Evolutionary conservation across 2,888 invertebrate genomes (phyloP).

Genomic region (Athalia rosae): DNA sequence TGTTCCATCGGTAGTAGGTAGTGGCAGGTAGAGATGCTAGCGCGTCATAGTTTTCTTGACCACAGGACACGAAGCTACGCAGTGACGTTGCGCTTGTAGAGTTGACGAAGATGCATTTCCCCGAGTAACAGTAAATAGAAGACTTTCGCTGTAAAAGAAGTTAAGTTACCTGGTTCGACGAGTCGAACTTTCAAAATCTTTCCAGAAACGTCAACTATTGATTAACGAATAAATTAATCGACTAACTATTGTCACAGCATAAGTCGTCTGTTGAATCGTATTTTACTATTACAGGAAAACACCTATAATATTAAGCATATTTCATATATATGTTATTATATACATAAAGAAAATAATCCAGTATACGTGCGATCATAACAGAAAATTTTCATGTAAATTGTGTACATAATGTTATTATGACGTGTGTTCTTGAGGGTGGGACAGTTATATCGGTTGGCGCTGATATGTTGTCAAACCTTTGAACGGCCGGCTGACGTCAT

Average conservation of each 20-base stretch:
- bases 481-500: not conserved
- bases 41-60: conserved; percentile 24
- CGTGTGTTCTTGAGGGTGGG: conserved; percentile 13
- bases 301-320: conserved; percentile 11
- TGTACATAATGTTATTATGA: conserved; percentile 53
- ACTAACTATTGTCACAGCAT: conserved; percentile 1
- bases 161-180: not conserved
- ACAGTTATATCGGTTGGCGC: conserved; percentile 19
- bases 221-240: not conserved
- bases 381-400: conserved; percentile 55
- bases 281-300: not conserved
- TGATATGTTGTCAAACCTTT: conserved; percentile 1
- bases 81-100: not conserved
- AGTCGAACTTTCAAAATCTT: not conserved
- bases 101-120: conserved; percentile 8
- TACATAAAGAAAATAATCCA: not conserved
- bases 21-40: conserved; percentile 30
- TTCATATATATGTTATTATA: conserved; percentile 23
- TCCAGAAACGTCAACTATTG: not conserved
- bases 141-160: conserved; percentile 33
- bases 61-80: conserved; percentile 22
- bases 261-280: conserved; percentile 15
- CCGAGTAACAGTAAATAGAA: conserved; percentile 8
- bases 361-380: conserved; percentile 21
- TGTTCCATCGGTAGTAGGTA: conserved; percentile 7